phyloP scores from a whole-genome alignment of 2,113 vertebrate genomes.

The Bufo bufo region DNA sequence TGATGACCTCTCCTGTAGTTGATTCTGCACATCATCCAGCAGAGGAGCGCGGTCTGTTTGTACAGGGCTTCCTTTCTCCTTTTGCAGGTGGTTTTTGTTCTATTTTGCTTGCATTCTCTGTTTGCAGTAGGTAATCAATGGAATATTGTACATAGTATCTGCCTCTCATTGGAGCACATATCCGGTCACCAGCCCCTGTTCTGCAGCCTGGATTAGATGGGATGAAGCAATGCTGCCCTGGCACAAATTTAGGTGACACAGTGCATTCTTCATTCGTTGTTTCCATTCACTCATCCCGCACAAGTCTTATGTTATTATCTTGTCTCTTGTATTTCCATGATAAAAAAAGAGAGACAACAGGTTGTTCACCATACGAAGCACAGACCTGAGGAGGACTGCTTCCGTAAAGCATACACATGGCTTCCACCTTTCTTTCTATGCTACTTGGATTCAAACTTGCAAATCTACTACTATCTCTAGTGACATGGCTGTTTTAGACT shows the following conservation, averaged over 20 bases:
- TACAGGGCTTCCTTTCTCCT: too few relatives aligned
- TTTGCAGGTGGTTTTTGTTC: too few relatives aligned
- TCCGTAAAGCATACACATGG: not conserved
- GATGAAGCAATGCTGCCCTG: not conserved
- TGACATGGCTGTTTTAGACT: not conserved
- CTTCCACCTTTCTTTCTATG: not conserved
- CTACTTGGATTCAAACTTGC: not conserved
- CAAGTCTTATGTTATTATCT: conserved; percentile 3
- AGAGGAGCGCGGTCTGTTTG: too few relatives aligned
- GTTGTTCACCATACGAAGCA: not conserved
- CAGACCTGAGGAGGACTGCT: not conserved
- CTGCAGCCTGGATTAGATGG: not conserved
- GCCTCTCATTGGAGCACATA: not conserved
- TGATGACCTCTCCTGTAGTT: too few relatives aligned
- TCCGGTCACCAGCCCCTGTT: not conserved
- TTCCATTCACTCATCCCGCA: conserved; percentile 25
- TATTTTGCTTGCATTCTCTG: not conserved
- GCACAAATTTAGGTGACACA: conserved; percentile 41
- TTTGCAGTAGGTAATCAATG: not conserved
- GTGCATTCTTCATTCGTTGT: conserved; percentile 31
- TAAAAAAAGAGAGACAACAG: not conserved
- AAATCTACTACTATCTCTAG: not conserved
- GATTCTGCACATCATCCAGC: too few relatives aligned
- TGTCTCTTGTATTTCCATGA: conserved; percentile 19
- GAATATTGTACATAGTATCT: not conserved